Percentiles rank a stretch among this genome's conserved stretches.
Evolutionary conservation across 2,797 vertebrate genomes (phyloP).

Genomic region (Agapornis canus): DNA sequence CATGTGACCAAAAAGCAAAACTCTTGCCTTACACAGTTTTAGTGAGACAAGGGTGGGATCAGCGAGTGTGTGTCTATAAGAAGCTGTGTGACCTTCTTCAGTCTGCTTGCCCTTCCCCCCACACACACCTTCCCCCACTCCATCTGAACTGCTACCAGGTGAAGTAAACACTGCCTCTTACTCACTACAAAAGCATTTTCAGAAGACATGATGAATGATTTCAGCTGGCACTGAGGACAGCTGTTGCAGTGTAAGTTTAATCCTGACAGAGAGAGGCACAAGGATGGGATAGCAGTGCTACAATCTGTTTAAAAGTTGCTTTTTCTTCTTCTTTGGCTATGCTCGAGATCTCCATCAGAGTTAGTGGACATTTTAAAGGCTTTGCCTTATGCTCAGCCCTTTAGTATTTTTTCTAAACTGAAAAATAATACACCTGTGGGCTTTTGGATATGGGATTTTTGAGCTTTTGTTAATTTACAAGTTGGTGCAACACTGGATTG

Average conservation of each 20-base stretch:
- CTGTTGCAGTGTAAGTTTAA: background rate
- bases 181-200: conserved; percentile 39
- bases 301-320: background rate
- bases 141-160: conserved; percentile 19
- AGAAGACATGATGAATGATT: conserved; percentile 31
- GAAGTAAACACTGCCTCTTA: conserved; percentile 45
- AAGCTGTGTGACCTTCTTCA: background rate
- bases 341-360: background rate
- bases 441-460: background rate
- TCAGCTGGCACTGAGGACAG: conserved; percentile 17
- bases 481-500: background rate
- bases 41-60: background rate
- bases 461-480: background rate
- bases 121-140: background rate
- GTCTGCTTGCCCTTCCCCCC: background rate
- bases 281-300: background rate
- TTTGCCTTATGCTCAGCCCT: background rate
- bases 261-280: background rate
- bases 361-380: background rate
- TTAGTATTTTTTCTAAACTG: background rate
- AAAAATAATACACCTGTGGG: background rate
- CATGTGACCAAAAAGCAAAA: background rate
- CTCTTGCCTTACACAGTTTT: background rate
- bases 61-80: background rate
- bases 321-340: background rate